A percentile compares a stretch with the other conserved stretches of the same genome.
These are phyloP conservation scores for Caenorhabditis latens DNA, from an alignment of 1,140 invertebrate species.

Conservation along the genomic window DNA sequence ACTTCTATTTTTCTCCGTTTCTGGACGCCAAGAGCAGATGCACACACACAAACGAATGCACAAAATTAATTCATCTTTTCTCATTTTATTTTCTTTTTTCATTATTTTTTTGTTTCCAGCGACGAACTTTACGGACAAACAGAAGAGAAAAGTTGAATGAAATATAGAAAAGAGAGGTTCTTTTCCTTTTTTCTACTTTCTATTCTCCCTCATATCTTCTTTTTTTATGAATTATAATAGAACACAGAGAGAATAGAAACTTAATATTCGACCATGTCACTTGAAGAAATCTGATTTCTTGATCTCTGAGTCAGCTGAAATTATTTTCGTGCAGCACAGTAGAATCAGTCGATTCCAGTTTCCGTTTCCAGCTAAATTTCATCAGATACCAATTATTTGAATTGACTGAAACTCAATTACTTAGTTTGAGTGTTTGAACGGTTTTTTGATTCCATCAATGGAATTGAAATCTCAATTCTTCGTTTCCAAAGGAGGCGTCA, in stretches of 20 bases:
- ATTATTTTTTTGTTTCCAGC: background rate
- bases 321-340: too few relatives aligned
- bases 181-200: background rate
- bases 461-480: background rate
- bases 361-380: too few relatives aligned
- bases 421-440: background rate
- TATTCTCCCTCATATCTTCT: too few relatives aligned
- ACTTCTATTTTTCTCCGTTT: background rate
- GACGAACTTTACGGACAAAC: background rate
- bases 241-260: too few relatives aligned
- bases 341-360: too few relatives aligned
- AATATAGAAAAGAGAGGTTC: background rate
- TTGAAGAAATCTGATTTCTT: too few relatives aligned
- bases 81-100: background rate
- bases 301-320: too few relatives aligned
- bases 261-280: too few relatives aligned
- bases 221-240: too few relatives aligned
- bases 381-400: too few relatives aligned
- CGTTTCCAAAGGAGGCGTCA: background rate
- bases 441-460: background rate
- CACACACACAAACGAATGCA: background rate
- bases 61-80: slow-evolving; percentile 31
- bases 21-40: background rate
- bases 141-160: background rate
- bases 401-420: too few relatives aligned